Evolutionary conservation across 2,113 vertebrate genomes (phyloP), one percentile per base, ranked within the genome.

Genomic region (Scartelaos histophorus): DNA sequence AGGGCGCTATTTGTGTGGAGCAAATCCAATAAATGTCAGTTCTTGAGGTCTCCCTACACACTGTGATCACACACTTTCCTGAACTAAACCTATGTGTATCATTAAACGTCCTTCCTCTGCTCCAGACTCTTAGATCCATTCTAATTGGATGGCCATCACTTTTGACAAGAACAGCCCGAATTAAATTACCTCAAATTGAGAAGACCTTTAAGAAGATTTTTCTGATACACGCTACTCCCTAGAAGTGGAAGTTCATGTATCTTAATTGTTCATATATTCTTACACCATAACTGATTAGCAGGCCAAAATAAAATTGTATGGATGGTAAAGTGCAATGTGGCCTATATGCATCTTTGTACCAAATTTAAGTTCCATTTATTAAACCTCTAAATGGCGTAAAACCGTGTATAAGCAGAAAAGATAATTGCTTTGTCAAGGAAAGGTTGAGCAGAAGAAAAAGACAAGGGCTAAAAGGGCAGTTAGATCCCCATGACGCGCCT

Each of bases 91-190:
- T 57, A 60, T 43, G 70, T 65, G 54, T 73, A 76, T 90, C 82
- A 79, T 90, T 87, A 85, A 79, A 85, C 66, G 47, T 67, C 29
- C 38, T 51, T 74, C 34, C 22, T 19, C 76, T 71, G 62, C 72
- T 89, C 79, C 24, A 66, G 82, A 46, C 49, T 13, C 29, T 15
- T 13, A 71, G 75, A 75, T 80, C 78, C 78, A 75, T 82, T 80
- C 83, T 92, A 90, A 90, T 92, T 90, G 90, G 89, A 82, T 70
- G 67, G 47, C 77, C 78, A 85, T 84, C 83, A 85, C 76, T 73
- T 87, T 78, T 81, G 82, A 87, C 89, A 80, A 78, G 82, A 73
- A 66, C 5, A 49, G 62, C 45, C 25, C 67, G 65, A 66, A 83
- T 86, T 76, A 83, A 80, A 76, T 7, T 73, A 76, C 67, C 73